These are phyloP conservation scores for Notothenia coriiceps DNA, from an alignment of 2,113 vertebrate species.

Conservation along the genomic window DNA sequence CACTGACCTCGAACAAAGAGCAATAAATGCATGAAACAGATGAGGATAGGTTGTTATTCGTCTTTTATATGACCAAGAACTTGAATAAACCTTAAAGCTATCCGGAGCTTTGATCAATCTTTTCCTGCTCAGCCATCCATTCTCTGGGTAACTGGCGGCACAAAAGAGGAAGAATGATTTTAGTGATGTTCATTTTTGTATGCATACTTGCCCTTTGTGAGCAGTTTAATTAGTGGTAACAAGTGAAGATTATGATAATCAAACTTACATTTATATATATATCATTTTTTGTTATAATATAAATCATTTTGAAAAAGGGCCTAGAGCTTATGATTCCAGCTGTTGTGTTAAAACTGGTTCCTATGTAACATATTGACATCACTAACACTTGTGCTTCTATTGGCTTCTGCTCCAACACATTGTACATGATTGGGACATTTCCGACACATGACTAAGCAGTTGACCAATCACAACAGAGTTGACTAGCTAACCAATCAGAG, in stretches of 20 bases:
- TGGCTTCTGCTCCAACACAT: too few relatives aligned
- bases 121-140: not conserved
- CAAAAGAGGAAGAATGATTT: not conserved
- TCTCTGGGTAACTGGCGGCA: not conserved
- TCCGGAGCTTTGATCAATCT: not conserved
- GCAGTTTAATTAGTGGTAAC: not conserved
- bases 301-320: not conserved
- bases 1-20: conserved; percentile 22
- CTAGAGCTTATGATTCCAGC: not conserved
- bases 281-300: not conserved
- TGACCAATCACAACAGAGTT: too few relatives aligned
- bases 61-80: conserved; percentile 8
- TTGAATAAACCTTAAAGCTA: not conserved
- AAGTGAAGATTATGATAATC: not conserved
- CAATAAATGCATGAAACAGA: conserved; percentile 20
- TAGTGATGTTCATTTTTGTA: not conserved
- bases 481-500: too few relatives aligned
- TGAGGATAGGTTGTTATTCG: conserved; percentile 2
- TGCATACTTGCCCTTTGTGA: not conserved
- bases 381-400: too few relatives aligned
- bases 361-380: too few relatives aligned
- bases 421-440: too few relatives aligned
- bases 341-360: not conserved
- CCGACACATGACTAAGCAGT: too few relatives aligned
- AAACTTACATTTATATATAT: not conserved